These are phyloP conservation scores for Eurosta solidaginis DNA, from an alignment of 1,140 invertebrate species.

Conservation along the genomic window DNA sequence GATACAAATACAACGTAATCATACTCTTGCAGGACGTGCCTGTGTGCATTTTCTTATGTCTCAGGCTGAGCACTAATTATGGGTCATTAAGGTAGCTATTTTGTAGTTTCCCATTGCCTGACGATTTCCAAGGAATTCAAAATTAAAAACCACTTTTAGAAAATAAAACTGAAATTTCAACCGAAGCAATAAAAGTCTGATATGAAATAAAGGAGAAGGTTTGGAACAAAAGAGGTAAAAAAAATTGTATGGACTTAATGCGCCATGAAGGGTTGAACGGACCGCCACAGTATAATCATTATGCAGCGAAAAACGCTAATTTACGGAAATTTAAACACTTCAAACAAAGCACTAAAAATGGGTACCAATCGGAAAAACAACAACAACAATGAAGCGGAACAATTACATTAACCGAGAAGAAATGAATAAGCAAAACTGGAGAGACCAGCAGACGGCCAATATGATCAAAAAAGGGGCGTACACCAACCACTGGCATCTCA, in stretches of 20 bases:
- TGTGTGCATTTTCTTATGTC: background rate
- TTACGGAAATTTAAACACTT: constrained; percentile 28
- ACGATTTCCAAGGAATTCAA: background rate
- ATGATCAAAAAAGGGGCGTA: background rate
- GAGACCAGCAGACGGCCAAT: background rate
- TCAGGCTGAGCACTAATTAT: background rate
- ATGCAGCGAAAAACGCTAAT: constrained; percentile 29
- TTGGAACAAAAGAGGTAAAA: background rate
- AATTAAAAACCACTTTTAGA: constrained; percentile 1
- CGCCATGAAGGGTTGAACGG: background rate
- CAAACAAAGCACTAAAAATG: background rate
- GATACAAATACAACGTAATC: too few relatives aligned
- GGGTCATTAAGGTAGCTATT: background rate
- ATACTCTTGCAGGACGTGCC: background rate
- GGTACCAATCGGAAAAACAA: background rate
- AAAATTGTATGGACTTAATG: background rate
- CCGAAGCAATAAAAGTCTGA: background rate
- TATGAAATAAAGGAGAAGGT: background rate
- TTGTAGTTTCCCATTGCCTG: background rate
- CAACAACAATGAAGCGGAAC: background rate
- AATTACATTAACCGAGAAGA: background rate
- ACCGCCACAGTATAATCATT: background rate
- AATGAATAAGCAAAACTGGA: background rate
- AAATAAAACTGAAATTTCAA: background rate
- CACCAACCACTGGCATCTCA: background rate